Conservation (phyloP, 2,797 vertebrate genomes). For the Odontamblyopus rebecca region DNA sequence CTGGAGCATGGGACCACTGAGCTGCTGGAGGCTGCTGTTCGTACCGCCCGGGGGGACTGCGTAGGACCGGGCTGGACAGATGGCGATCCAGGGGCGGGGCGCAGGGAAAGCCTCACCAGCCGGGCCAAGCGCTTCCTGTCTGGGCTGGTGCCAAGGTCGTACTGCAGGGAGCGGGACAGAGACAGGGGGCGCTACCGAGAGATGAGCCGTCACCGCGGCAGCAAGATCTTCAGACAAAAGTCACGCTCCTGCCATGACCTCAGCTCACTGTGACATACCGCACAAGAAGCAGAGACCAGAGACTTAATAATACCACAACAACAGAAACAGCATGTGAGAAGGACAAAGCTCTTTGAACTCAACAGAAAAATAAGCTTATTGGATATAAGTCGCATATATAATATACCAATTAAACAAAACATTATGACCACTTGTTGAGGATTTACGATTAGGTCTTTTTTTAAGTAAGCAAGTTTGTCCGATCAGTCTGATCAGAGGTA, state of each 20-base stretch:
- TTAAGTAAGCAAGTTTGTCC: not conserved
- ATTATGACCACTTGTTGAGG: not conserved
- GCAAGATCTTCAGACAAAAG: constrained; percentile 88
- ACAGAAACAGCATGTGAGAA: constrained; percentile 8
- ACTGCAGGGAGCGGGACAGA: constrained; percentile 71
- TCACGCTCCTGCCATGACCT: constrained; percentile 94
- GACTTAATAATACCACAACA: constrained; percentile 37
- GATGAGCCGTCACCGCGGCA: constrained; percentile 76
- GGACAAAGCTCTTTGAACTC: not conserved
- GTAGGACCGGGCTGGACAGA: constrained; percentile 72
- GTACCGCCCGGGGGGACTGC: constrained; percentile 83
- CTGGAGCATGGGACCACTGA: constrained; percentile 89
- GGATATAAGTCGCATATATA: not conserved
- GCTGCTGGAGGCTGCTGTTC: constrained; percentile 85
- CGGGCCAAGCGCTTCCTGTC: constrained; percentile 88
- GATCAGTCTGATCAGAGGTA: not conserved
- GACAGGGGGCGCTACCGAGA: constrained; percentile 74
- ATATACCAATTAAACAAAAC: not conserved
- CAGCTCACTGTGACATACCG: constrained; percentile 80
- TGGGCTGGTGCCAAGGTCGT: constrained; percentile 83
- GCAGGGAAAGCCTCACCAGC: constrained; percentile 88
- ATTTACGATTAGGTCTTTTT: not conserved
- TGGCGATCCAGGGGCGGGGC: constrained; percentile 65
- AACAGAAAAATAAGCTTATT: not conserved
- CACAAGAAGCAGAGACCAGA: constrained; percentile 17